A percentile compares a stretch with the other conserved stretches of the same genome.
phyloP scores from a whole-genome alignment of 2,113 vertebrate genomes.

The Sarotherodon lohbergeri region DNA sequence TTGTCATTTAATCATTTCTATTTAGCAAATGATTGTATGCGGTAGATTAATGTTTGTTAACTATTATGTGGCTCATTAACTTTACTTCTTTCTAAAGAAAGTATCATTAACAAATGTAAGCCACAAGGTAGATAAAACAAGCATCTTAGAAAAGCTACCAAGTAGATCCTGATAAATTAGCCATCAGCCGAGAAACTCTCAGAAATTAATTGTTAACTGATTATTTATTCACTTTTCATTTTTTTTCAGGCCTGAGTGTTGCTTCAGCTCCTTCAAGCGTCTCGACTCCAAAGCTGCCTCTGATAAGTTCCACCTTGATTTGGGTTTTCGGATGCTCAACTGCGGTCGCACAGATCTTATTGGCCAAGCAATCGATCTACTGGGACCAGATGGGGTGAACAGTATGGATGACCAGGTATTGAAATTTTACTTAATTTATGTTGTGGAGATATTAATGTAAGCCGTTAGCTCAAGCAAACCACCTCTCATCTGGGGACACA shows the following conservation, averaged over 20 bases:
- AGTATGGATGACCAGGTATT: constrained; percentile 96
- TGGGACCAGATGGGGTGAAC: constrained; percentile 91
- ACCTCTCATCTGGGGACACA: neutral
- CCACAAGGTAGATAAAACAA: neutral
- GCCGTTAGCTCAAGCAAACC: neutral
- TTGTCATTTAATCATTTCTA: neutral
- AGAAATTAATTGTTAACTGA: neutral
- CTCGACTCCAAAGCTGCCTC: constrained; percentile 91
- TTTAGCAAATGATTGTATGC: neutral
- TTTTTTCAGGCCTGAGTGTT: constrained; percentile 85
- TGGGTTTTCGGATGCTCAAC: constrained; percentile 97
- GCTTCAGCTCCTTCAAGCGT: constrained; percentile 92
- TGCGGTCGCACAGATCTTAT: constrained; percentile 95
- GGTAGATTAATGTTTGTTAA: neutral
- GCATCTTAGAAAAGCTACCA: neutral
- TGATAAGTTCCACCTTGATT: constrained; percentile 91
- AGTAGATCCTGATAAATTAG: neutral
- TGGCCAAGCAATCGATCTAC: constrained; percentile 85
- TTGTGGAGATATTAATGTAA: neutral
- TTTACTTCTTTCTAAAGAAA: neutral
- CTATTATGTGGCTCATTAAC: neutral
- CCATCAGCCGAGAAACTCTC: neutral
- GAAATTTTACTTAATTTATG: neutral
- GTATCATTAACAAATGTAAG: neutral
- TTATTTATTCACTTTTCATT: neutral